A percentile compares a stretch with the other conserved stretches of the same genome.
Evolutionary conservation across 64 coral and sea anemone genomes (phyloP).

Genomic region (Montipora cactus): DNA sequence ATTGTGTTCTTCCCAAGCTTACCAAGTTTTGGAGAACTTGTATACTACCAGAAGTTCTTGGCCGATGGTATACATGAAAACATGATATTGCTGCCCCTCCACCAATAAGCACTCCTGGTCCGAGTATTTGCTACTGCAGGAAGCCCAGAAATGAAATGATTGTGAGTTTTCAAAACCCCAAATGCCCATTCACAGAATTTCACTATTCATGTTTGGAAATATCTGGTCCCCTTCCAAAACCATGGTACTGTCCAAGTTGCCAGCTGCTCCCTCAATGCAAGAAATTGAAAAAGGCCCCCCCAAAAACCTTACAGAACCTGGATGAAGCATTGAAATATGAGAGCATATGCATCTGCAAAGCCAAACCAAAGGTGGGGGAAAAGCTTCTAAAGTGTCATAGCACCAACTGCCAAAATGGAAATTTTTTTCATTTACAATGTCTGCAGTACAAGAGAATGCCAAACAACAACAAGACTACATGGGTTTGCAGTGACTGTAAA

Average conservation of each 20-base stretch:
- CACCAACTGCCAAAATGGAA: constrained; percentile 8
- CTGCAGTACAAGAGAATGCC: not conserved
- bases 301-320: constrained; percentile 14
- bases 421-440: not conserved
- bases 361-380: not conserved
- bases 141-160: not conserved
- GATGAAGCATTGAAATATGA: constrained; percentile 8
- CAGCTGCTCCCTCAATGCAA: constrained; percentile 24
- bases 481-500: not conserved
- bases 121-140: constrained; percentile 30
- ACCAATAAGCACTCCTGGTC: not conserved
- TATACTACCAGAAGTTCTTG: constrained; percentile 32
- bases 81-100: not conserved
- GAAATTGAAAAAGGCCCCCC: not conserved
- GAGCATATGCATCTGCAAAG: not conserved
- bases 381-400: constrained; percentile 2
- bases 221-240: constrained; percentile 21
- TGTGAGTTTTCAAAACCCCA: constrained; percentile 4
- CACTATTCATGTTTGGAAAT: constrained; percentile 42
- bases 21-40: constrained; percentile 3
- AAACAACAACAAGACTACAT: not conserved
- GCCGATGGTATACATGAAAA: constrained; percentile 36
- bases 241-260: constrained; percentile 38
- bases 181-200: constrained; percentile 33
- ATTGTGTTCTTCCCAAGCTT: not conserved